These are phyloP conservation scores for Crypturellus undulatus DNA, from an alignment of 2,113 vertebrate genomes.

Conservation along the genomic window DNA sequence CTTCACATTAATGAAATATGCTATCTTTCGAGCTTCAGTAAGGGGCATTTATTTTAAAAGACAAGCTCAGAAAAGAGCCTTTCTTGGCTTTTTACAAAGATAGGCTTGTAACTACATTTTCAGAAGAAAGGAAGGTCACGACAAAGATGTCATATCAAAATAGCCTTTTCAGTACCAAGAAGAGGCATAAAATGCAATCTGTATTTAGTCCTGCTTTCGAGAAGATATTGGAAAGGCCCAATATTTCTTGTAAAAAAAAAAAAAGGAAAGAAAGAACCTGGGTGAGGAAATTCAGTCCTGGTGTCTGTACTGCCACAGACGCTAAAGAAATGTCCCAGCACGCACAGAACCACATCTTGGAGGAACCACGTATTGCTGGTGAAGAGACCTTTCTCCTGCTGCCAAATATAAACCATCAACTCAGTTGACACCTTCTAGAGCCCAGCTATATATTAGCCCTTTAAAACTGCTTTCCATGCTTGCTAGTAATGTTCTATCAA, in stretches of 20 bases:
- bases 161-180: constrained; percentile 35
- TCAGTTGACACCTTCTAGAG: background rate
- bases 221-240: background rate
- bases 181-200: constrained; percentile 28
- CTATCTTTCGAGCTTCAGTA: constrained; percentile 37
- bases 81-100: constrained; percentile 29
- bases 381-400: background rate
- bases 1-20: constrained; percentile 55
- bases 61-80: constrained; percentile 8
- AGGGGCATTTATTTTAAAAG: constrained; percentile 51
- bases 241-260: background rate
- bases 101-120: constrained; percentile 49
- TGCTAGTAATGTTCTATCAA: constrained; percentile 1
- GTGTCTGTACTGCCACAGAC: background rate
- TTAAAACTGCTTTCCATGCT: constrained; percentile 5
- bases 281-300: background rate
- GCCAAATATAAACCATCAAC: background rate
- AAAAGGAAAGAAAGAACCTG: constrained; percentile 1
- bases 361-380: background rate
- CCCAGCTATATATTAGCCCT: background rate
- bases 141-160: constrained; percentile 47
- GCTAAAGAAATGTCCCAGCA: background rate
- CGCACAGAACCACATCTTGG: background rate
- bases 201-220: constrained; percentile 37
- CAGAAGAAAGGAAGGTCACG: constrained; percentile 50